Conservation (phyloP, 2,113 vertebrate genomes). For the Forbesichthys agassizii region DNA sequence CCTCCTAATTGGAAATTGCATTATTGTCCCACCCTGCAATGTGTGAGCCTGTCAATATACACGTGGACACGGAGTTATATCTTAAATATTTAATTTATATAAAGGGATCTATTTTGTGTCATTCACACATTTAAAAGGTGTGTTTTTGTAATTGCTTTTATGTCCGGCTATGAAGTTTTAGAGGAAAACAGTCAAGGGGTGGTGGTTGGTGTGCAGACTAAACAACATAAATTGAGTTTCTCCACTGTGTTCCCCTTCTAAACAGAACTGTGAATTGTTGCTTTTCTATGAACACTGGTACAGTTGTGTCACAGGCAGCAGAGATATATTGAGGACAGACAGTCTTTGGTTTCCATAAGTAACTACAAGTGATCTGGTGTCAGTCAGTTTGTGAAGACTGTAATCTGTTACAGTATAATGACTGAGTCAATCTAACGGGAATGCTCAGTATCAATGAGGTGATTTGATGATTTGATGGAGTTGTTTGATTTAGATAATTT, state of each 20-base stretch:
- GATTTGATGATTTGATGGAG: not conserved
- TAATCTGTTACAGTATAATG: not conserved
- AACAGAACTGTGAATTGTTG: slow-evolving; percentile 54
- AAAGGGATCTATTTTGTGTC: not conserved
- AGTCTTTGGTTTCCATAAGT: not conserved
- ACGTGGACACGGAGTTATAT: not conserved
- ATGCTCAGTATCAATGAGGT: not conserved
- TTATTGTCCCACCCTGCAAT: not conserved
- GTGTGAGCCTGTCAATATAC: not conserved
- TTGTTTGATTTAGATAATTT: not conserved
- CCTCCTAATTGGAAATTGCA: not conserved
- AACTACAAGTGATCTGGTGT: no score
- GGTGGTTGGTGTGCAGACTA: not conserved
- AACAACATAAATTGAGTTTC: not conserved
- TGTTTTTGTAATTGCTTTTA: slow-evolving; percentile 28
- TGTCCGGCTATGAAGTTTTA: slow-evolving; percentile 54
- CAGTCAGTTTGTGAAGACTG: no score
- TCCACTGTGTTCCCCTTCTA: slow-evolving; percentile 4
- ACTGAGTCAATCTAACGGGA: not conserved
- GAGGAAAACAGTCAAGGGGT: not conserved
- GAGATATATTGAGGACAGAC: not conserved
- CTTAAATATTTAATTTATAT: not conserved
- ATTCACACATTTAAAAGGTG: not conserved
- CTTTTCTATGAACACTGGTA: slow-evolving; percentile 28
- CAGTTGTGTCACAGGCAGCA: slow-evolving; percentile 37